Conservation (phyloP, 2,797 vertebrate genomes). For the Cichlasoma orientale region DNA sequence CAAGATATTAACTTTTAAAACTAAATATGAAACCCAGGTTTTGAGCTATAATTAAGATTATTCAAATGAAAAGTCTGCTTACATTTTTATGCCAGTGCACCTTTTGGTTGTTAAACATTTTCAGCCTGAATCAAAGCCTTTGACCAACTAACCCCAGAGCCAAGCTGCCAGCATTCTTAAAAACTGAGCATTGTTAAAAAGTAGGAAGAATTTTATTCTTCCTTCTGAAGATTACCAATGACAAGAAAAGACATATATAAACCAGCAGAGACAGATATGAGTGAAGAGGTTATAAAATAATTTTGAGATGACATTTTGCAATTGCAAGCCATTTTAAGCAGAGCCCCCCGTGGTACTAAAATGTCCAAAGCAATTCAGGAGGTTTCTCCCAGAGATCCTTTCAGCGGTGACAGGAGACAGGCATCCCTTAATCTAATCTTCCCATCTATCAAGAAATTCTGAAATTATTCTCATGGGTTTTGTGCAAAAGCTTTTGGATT, state of each 20-base stretch:
- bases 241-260: not conserved
- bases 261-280: not conserved
- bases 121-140: not conserved
- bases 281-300: not conserved
- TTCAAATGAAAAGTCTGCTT: not conserved
- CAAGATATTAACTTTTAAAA: not conserved
- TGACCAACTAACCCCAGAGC: not conserved
- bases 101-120: not conserved
- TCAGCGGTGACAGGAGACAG: slow-evolving; percentile 25
- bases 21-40: not conserved
- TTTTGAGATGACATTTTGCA: slow-evolving; percentile 20
- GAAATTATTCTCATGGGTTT: slow-evolving; percentile 10
- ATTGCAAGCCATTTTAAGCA: slow-evolving; percentile 17
- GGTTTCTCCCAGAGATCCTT: slow-evolving; percentile 7
- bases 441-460: slow-evolving; percentile 12
- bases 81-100: not conserved
- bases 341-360: slow-evolving; percentile 2
- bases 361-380: slow-evolving; percentile 42
- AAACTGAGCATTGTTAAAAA: not conserved
- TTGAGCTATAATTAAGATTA: not conserved
- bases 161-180: too few relatives aligned
- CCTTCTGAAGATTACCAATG: not conserved
- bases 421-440: slow-evolving; percentile 36
- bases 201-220: not conserved
- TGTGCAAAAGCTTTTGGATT: slow-evolving; percentile 19